Evolutionary conservation across 2,797 vertebrate genomes (phyloP), one percentile per base, ranked within the genome.

Genomic region (Enteromius treurensis): DNA sequence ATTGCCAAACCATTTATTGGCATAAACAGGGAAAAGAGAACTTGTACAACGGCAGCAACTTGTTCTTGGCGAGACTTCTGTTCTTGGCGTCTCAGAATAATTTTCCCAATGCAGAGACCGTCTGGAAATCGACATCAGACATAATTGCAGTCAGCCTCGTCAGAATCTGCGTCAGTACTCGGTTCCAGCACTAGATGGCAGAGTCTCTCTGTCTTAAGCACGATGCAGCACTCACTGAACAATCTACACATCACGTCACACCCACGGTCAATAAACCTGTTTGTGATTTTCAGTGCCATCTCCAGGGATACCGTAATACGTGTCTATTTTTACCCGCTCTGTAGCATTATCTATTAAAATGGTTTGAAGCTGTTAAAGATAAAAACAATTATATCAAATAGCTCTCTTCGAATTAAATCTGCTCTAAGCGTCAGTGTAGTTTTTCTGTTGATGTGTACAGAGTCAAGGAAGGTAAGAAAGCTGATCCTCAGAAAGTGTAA

Each of bases 161-260:
- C 26, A 37, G 26, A 42, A 53, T 14, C 7, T 64, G 45, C 37
- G n/a, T 42, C 60, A 65, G 21, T 75, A 26, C 32, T 67, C 9
- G 2, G 23, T 10, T n/a, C 32, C 34, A 77, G n/a, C 84, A 47
- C 80, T 55, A 85, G 84, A 74, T 70, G 84, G 79, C 68, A 65
- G n/a, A n/a, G 26, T 32, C 34, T 1, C 32, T 73, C 68, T 65
- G 45, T 51, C 29, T 40, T 75, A 11, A 13, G 67, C 21, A n/a
- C 3, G 1, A 53, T 51, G 26, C 29, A 80, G 42, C 11, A 55
- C 34, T 58, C 11, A 34, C 9, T 40, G 23, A 21, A 13, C 5
- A 45, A 45, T 71, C 19, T 51, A 26, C 42, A 5, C 2, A 71
- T n/a, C 53, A 58, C 73, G 62, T 68, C n/a, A 60, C n/a, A 60